phyloP scores from a whole-genome alignment of 2,113 vertebrate genomes.

The Parus major region DNA sequence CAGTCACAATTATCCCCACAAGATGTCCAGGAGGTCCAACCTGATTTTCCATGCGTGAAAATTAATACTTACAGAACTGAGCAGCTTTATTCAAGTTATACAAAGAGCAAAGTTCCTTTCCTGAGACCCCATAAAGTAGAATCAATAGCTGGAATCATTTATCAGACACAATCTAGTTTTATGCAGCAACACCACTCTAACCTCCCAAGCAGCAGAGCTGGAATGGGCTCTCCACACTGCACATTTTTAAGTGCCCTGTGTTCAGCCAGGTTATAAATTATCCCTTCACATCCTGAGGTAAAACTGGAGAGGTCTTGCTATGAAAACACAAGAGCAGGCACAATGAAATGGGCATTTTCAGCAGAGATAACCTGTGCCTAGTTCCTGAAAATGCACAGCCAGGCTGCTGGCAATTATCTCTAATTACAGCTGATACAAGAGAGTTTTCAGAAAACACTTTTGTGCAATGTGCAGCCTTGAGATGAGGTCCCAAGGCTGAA shows the following conservation, averaged over 20 bases:
- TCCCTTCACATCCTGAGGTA: neutral
- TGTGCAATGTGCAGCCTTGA: neutral
- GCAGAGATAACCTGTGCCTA: neutral
- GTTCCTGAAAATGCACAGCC: constrained; percentile 17
- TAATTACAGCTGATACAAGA: constrained; percentile 38
- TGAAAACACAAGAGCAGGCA: neutral
- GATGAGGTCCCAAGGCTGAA: constrained; percentile 7
- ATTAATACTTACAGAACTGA: neutral
- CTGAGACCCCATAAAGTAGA: neutral
- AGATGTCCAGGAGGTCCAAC: neutral
- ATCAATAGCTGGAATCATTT: neutral
- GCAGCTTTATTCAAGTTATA: neutral
- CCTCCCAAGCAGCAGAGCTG: neutral
- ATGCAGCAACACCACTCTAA: neutral
- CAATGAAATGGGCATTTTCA: neutral
- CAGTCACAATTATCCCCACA: neutral
- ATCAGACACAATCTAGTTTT: neutral
- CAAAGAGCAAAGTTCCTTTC: neutral
- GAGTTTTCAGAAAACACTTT: neutral
- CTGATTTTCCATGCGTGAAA: neutral
- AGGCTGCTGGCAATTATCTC: constrained; percentile 44
- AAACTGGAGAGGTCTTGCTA: neutral
- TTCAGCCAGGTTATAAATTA: constrained; percentile 15
- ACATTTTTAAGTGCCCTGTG: neutral
- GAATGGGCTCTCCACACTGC: neutral